Base-by-base conservation (phyloP, 37 sponge, comb jelly and placozoan genomes). In the Aphrocallistes beatrix region DNA sequence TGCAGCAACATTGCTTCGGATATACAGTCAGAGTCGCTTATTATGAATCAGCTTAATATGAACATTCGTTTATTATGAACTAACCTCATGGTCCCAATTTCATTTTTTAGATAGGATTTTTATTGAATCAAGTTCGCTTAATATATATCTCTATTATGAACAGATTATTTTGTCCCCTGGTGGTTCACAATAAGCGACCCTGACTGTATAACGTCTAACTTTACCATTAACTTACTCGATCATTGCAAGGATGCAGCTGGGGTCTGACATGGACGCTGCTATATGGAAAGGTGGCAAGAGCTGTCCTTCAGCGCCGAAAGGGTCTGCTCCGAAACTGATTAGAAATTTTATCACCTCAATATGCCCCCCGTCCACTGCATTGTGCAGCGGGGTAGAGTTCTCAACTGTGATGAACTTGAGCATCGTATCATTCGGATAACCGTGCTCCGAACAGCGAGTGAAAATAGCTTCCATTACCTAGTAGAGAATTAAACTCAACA, bases 301-400 rank as follows among this genome's bases (percentile, higher is more conserved):
- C 37, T 83, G 86, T 1, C 75, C 91, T 23, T 92, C 90, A 3
- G 38, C 17, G 10, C 37, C 36, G 23, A 38, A 49, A 0, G 91
- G 88, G 17, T 69, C 83, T 0, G 93, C 95, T 36, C 93, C 93
- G 84, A 87, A 83, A 51, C 86, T 82, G 6, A 92, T 81, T 0
- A 94, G 86, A 13, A 94, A 91, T 60, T 89, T 85, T 17, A 94
- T 93, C 16, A 92, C 89, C 37, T 88, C 85, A 23, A 47, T 34
- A 38, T 94, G 85, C 23, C 95, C 90, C 37, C 89, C 93, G 83
- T 90, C 93, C 10, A 94, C 87, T 23, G 95, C 95, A 40, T 89
- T 87, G 75, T 94, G 93, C 36, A 94, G 86, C 34, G 95, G 95
- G 36, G 95, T 94, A 81, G 87, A 89, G 81, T 94, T 94, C 83